phyloP scores from a whole-genome alignment of 2,797 vertebrate species.

The Anguilla obscura region DNA sequence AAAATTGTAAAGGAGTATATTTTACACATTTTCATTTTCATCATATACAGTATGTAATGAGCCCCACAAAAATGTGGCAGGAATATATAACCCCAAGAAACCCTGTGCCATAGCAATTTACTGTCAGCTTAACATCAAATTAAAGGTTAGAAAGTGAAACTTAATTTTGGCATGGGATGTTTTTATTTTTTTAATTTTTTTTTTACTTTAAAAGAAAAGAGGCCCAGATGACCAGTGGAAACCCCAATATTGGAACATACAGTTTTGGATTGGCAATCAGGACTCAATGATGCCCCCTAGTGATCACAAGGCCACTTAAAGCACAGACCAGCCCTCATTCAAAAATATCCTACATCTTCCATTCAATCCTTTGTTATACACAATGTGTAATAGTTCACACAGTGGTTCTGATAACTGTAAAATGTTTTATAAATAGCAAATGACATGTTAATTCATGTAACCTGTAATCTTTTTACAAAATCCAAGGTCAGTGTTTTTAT shows the following conservation, averaged over 20 bases:
- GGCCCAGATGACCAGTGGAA: background rate
- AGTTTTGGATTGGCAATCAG: background rate
- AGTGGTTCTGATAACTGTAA: constrained; percentile 42
- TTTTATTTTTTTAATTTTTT: background rate
- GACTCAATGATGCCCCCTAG: background rate
- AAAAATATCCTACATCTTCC: background rate
- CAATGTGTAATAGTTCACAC: background rate
- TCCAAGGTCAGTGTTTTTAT: constrained; percentile 54
- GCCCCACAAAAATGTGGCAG: background rate
- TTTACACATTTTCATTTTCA: too few relatives aligned
- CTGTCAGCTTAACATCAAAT: too few relatives aligned
- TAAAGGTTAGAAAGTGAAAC: too few relatives aligned
- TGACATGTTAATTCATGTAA: constrained; percentile 46
- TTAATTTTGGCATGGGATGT: background rate
- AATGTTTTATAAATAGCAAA: constrained; percentile 52
- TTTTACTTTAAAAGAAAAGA: background rate
- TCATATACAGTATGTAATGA: too few relatives aligned
- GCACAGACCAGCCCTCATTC: background rate
- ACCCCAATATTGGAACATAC: background rate
- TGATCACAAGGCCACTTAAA: background rate
- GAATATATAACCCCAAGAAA: too few relatives aligned
- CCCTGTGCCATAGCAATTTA: too few relatives aligned
- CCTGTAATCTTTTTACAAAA: constrained; percentile 32
- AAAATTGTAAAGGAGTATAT: too few relatives aligned
- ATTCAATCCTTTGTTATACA: background rate